phyloP scores from a whole-genome alignment of 2,113 vertebrate genomes.

The Myrmecophaga tridactyla region DNA sequence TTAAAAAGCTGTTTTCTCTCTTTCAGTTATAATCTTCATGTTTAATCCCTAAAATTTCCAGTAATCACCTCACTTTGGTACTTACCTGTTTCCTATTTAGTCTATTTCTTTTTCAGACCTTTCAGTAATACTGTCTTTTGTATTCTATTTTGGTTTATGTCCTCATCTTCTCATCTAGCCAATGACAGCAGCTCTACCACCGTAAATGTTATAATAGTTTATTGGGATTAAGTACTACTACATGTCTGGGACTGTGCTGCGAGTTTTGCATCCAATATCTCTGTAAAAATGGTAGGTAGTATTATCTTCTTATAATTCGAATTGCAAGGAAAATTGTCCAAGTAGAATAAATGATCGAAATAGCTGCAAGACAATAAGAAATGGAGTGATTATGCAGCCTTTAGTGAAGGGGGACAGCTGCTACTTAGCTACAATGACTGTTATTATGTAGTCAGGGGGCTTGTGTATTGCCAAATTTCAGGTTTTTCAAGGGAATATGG shows the following conservation, averaged over 20 bases:
- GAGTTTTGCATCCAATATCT: neutral
- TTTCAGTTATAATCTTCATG: neutral
- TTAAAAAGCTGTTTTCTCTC: neutral
- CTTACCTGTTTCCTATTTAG: neutral
- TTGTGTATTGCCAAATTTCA: neutral
- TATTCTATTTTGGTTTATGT: neutral
- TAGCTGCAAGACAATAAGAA: neutral
- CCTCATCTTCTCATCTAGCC: neutral
- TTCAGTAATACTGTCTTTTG: neutral
- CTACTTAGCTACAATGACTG: neutral
- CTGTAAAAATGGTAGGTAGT: neutral
- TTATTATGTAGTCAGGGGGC: neutral
- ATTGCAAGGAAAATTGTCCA: neutral
- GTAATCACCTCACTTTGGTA: neutral
- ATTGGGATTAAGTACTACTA: neutral
- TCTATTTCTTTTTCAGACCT: neutral
- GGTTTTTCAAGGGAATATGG: neutral
- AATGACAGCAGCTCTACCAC: no score
- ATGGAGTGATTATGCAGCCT: neutral
- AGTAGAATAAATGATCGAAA: neutral
- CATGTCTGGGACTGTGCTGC: neutral
- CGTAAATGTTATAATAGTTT: neutral
- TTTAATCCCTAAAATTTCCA: neutral
- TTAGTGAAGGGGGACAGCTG: neutral
- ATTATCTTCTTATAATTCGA: neutral